Evolutionary conservation across 1,140 invertebrate genomes (phyloP), one percentile per base, ranked within the genome.

Genomic region (Lanistes nyassanus): DNA sequence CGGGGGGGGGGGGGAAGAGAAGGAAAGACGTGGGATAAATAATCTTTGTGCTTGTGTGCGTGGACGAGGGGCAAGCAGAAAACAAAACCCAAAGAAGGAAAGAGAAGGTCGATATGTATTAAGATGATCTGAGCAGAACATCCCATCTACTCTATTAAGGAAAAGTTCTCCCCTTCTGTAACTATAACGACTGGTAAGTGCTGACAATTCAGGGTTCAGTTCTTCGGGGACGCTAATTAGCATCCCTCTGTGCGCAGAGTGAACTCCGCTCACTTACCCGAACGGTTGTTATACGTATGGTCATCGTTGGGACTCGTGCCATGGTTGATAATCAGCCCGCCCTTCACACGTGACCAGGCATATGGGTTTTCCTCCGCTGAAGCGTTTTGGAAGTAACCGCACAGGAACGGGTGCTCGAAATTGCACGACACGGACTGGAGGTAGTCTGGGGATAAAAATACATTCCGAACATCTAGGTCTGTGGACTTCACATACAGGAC

Each of bases 351-450:
- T 7, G 72, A 31, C 19, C 81, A 74, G 11, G 55, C 19, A 80
- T 84, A 87, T 19, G 67, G 58, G 11, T 58, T 68, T 36, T 76
- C 78, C 0, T 73, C 26, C 3, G 58, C 26, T 5, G 81, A 79
- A n/a, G 72, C 56, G 19, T 77, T 73, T 6, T 76, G 39, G 1
- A 6, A 71, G 64, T 85, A 87, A 11, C 84, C 85, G 80, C 85
- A 87, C 55, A 83, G 60, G 64, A 81, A 85, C 1, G 65, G 74
- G 51, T 80, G 75, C 64, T 85, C 85, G 77, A 87, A 87, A n/a
- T 79, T 77, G 76, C 85, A 87, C 21, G 73, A 74, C 4, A 84
- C 80, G 26, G 73, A 76, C 6, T 69, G 37, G 5, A 79, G 60
- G 13, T 75, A 31, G 37, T 80, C 83, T 84, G 74, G 19, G 71